Evolutionary conservation across 2,888 invertebrate species (phyloP).

Genomic region (Beris morrisii): DNA sequence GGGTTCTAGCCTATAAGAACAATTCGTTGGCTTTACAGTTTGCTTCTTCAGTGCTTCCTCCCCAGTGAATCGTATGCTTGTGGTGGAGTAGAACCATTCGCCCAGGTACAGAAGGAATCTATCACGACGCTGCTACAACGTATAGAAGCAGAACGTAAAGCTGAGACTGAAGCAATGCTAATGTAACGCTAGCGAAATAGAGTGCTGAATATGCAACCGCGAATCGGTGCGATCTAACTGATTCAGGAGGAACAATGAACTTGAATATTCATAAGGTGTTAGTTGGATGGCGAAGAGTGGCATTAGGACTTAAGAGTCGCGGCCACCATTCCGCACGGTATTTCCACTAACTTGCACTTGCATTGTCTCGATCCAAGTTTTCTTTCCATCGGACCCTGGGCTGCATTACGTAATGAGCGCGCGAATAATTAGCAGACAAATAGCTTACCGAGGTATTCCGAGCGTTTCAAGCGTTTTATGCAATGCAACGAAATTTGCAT

Average conservation of each 20-base stretch:
- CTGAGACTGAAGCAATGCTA: neutral
- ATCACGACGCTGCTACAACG: too few relatives aligned
- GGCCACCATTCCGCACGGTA: neutral
- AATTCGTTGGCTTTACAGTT: too few relatives aligned
- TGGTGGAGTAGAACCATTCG: too few relatives aligned
- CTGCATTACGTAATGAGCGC: constrained; percentile 16
- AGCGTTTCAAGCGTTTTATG: constrained; percentile 9
- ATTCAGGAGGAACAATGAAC: constrained; percentile 28
- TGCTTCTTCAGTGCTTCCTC: too few relatives aligned
- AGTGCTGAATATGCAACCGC: neutral
- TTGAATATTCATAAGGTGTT: constrained; percentile 32
- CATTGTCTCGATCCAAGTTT: neutral
- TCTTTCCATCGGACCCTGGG: neutral
- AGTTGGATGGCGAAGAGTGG: constrained; percentile 9
- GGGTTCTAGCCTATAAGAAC: constrained; percentile 6
- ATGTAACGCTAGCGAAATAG: neutral
- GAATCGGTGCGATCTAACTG: constrained; percentile 22
- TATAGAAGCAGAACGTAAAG: too few relatives aligned
- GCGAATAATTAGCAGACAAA: constrained; percentile 21
- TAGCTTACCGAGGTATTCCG: neutral
- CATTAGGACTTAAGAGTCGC: constrained; percentile 7
- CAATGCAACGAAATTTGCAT: constrained; percentile 10
- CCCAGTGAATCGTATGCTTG: too few relatives aligned
- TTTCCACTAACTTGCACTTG: constrained; percentile 13
- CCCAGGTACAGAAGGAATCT: too few relatives aligned